A percentile compares a stretch with the other conserved stretches of the same genome.
phyloP scores from a whole-genome alignment of 1,140 invertebrate genomes.

The Aethina tumida region DNA sequence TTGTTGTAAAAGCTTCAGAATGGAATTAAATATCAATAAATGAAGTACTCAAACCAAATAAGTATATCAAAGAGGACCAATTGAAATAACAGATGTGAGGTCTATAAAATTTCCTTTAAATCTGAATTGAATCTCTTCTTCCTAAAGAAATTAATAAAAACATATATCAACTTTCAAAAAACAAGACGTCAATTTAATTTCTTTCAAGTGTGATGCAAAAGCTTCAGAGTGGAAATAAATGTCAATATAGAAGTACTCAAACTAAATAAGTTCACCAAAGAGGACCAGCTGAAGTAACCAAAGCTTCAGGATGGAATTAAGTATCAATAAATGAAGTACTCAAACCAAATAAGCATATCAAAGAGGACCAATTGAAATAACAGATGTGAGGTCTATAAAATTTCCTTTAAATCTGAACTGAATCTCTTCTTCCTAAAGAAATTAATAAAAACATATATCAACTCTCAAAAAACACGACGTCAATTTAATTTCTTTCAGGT shows the following conservation, averaged over 20 bases:
- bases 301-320: too few species aligned
- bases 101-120: conserved; percentile 1
- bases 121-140: neutral
- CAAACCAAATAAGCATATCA: conserved; percentile 1
- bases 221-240: neutral
- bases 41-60: neutral
- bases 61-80: conserved; percentile 2
- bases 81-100: conserved; percentile 2
- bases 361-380: conserved; percentile 3
- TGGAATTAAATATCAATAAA: neutral
- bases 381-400: neutral
- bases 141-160: neutral
- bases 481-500: conserved; percentile 2
- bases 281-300: neutral
- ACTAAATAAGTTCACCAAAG: neutral
- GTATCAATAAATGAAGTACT: neutral
- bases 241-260: neutral
- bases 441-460: neutral
- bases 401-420: conserved; percentile 2
- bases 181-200: conserved; percentile 1
- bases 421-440: neutral
- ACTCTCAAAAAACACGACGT: neutral
- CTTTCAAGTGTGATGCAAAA: neutral
- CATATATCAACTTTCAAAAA: neutral
- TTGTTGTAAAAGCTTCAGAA: too few species aligned